Evolutionary conservation across 2,797 vertebrate genomes (phyloP), one percentile per base, ranked within the genome.

Genomic region (Anguilla anguilla): DNA sequence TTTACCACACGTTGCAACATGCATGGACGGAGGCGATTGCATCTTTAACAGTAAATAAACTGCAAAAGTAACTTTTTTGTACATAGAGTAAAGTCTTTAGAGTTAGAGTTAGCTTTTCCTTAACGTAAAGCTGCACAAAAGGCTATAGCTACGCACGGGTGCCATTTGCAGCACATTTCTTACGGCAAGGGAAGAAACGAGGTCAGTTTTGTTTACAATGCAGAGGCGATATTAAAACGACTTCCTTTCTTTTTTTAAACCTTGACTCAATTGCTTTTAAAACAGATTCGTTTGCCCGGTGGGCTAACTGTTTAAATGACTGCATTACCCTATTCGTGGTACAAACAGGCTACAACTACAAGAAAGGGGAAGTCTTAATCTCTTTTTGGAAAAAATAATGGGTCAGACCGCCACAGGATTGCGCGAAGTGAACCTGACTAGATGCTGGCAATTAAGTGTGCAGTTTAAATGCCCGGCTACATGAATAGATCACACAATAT

Each of bases 201-300:
- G 85, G 64, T 72, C 85, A 72, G 4, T 15, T 64, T 86, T 86
- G 46, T 86, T 69, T 28, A 86, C 84, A 59, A 25, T 22, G 9
- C 84, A 43, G 17, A 11, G 6, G 4, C 51, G 43, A 25, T 22
- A 39, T 19, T 17, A 25, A 6, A 79, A 13, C 1, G 13, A 39
- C 11, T 31, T 74, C 64, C 4, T 19, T 61, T 61, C 59, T 39
- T 39, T 39, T 39, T 39, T 39, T 39, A 10, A 11, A 10, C 2
- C 13, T 77, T 9, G 3, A 43, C 31, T 64, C 61, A 15, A 39
- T 43, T 77, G 72, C 19, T 13, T 77, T 74, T 31, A 15, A 31
- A 19, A 77, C 15, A 43, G 6, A 43, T 39, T 67, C 1, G 13
- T 43, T 77, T 2, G 25, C 35, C 15, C 5, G 2, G 9, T 46